phyloP scores from a whole-genome alignment of 2,113 vertebrate genomes.

The Microtus montanus region DNA sequence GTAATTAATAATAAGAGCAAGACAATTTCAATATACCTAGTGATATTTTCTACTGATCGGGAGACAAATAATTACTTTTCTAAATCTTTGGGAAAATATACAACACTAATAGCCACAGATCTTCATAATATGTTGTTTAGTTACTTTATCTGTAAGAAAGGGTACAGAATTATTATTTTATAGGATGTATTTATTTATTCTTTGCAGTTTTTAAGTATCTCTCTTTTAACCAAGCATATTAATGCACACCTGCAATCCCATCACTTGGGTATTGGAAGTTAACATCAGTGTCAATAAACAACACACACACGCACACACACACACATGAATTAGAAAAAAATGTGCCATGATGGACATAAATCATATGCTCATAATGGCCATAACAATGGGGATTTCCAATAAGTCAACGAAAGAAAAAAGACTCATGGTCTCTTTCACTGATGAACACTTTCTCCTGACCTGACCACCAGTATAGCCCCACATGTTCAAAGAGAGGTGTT shows the following conservation, averaged over 20 bases:
- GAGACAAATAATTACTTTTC: neutral
- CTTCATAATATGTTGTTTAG: neutral
- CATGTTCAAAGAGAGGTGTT: neutral
- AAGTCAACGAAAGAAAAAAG: neutral
- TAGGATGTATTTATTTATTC: neutral
- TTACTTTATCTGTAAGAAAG: neutral
- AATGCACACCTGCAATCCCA: neutral
- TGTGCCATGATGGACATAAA: neutral
- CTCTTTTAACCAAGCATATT: neutral
- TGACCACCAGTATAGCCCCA: neutral
- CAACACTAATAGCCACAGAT: neutral
- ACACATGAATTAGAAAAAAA: neutral
- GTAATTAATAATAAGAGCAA: neutral
- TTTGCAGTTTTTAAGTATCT: neutral
- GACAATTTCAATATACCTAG: neutral
- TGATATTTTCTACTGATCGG: neutral
- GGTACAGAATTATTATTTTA: neutral
- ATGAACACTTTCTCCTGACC: neutral
- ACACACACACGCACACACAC: neutral
- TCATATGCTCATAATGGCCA: neutral
- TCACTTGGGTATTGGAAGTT: neutral
- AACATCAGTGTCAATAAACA: neutral
- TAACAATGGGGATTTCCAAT: neutral
- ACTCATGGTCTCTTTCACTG: neutral
- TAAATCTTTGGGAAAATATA: neutral